Conservation (phyloP, 2,888 invertebrate genomes). For the Drosophila tanythrix region DNA sequence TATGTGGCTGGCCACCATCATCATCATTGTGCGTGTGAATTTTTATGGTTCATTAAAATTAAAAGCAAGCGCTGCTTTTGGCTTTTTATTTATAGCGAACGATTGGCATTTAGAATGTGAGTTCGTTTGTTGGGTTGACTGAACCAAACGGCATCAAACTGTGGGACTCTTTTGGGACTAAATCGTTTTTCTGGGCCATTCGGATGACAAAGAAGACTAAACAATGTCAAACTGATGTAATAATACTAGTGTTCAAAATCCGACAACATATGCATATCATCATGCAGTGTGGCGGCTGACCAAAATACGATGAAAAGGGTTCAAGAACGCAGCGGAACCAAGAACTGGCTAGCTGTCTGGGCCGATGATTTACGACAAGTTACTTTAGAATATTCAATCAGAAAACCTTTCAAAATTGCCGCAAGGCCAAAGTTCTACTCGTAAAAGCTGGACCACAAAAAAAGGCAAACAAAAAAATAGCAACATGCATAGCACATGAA, state of each 20-base stretch:
- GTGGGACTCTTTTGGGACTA: slow-evolving; percentile 25
- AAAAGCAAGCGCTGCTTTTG: slow-evolving; percentile 60
- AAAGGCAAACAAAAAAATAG: slow-evolving; percentile 31
- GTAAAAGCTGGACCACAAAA: slow-evolving; percentile 59
- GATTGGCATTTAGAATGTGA: slow-evolving; percentile 67
- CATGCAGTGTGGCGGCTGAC: slow-evolving; percentile 12
- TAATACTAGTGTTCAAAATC: slow-evolving; percentile 1
- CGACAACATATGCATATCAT: slow-evolving; percentile 46
- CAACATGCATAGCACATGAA: slow-evolving; percentile 66
- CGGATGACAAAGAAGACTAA: slow-evolving; percentile 21
- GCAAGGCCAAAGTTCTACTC: slow-evolving; percentile 74
- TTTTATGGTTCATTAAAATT: slow-evolving; percentile 81
- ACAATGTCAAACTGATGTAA: slow-evolving; percentile 34
- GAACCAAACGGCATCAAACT: slow-evolving; percentile 38
- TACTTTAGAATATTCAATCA: slow-evolving; percentile 76
- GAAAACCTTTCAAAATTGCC: slow-evolving; percentile 72
- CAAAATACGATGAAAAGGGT: slow-evolving; percentile 31
- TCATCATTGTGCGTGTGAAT: slow-evolving; percentile 73
- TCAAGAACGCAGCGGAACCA: slow-evolving; percentile 18
- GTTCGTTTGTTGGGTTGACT: slow-evolving; percentile 33
- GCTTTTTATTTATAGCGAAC: slow-evolving; percentile 63
- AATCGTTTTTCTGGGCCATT: slow-evolving; percentile 33
- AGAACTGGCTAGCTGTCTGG: slow-evolving; percentile 39
- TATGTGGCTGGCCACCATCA: slow-evolving; percentile 30
- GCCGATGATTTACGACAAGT: slow-evolving; percentile 72